A percentile compares a stretch with the other conserved stretches of the same genome.
Evolutionary conservation across 2,888 invertebrate genomes (phyloP).

Genomic region (Perizoma flavofasciatum): DNA sequence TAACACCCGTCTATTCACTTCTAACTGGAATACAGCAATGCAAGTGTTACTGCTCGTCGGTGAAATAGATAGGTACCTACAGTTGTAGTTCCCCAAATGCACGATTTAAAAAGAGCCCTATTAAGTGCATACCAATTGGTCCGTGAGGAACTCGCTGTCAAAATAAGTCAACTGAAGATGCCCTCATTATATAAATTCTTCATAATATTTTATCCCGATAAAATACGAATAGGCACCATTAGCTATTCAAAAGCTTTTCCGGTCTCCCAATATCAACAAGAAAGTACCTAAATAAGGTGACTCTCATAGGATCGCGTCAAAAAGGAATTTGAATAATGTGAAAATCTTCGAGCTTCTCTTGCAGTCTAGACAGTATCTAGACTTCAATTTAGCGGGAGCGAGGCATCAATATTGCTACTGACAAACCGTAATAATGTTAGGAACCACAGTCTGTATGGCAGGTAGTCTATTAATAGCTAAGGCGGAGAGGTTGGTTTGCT

Average conservation of each 20-base stretch:
- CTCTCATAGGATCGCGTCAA: slow-evolving; percentile 12
- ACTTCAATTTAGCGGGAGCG: slow-evolving; percentile 54
- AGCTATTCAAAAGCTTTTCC: background rate
- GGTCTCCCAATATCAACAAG: slow-evolving; percentile 6
- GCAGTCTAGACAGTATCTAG: slow-evolving; percentile 60
- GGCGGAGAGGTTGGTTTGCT: background rate
- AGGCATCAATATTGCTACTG: slow-evolving; percentile 49
- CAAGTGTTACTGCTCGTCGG: too few relatives aligned
- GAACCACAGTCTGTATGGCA: slow-evolving; percentile 12
- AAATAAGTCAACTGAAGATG: too few relatives aligned
- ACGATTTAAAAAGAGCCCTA: too few relatives aligned
- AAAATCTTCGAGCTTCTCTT: slow-evolving; percentile 43
- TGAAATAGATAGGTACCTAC: too few relatives aligned
- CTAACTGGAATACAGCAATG: too few relatives aligned
- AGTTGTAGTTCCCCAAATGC: too few relatives aligned
- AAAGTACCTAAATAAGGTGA: slow-evolving; percentile 10
- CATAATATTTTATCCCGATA: too few relatives aligned
- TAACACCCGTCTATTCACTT: too few relatives aligned
- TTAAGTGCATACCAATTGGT: too few relatives aligned
- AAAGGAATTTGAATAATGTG: slow-evolving; percentile 29
- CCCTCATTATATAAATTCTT: too few relatives aligned
- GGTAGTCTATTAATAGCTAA: slow-evolving; percentile 1
- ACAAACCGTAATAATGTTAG: slow-evolving; percentile 47
- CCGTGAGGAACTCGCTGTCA: too few relatives aligned
- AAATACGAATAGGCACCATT: background rate